Evolutionary conservation across 2,888 invertebrate species (phyloP), one percentile per base, ranked within the genome.

Genomic region (Sarcophaga subvicina): DNA sequence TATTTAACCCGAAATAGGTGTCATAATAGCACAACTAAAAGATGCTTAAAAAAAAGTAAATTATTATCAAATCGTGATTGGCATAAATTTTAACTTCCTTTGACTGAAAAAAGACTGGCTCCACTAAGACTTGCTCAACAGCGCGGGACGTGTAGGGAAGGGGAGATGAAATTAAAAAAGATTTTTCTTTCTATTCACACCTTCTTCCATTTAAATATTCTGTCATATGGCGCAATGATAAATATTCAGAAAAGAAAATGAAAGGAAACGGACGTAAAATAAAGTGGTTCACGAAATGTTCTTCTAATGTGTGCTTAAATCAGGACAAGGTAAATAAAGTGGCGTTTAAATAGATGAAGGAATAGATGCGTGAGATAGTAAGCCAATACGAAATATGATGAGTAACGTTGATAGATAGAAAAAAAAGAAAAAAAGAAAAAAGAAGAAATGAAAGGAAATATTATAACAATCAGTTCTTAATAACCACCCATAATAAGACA

Each of bases 41-140:
- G 62, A 87, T 87, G 79, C 73, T 83, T 75, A 70, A 73, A 64
- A 73, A 64, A 81, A 83, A 80, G 83, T 83, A 82, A 87, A 85
- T 83, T 88, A 85, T 83, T 85, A 85, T 88, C 62, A 88, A 88
- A 88, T 83, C 88, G 85, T 83, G 85, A 82, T 83, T 85, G 85
- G 85, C 85, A 88, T 83, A 80, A 72, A 83, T 62, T 62, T 62
- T 12, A 6, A 22, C 63, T 75, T 72, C 47, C 69, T 22, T 37
- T 54, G 47, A 54, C 66, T 47, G 22, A 20, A 60, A 71, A 72
- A 71, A 66, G 25, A n/a, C 20, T 27, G 72, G 25, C 59, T 60
- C 47, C 37, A 47, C 10, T 75, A 4, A 2, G 17, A 14, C 37
- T 47, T 3, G 12, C 59, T 22, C 22, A 49, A 22, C 49, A 25